Evolutionary conservation across 2,888 invertebrate species (phyloP).

Genomic region (Lasioglossum morio): DNA sequence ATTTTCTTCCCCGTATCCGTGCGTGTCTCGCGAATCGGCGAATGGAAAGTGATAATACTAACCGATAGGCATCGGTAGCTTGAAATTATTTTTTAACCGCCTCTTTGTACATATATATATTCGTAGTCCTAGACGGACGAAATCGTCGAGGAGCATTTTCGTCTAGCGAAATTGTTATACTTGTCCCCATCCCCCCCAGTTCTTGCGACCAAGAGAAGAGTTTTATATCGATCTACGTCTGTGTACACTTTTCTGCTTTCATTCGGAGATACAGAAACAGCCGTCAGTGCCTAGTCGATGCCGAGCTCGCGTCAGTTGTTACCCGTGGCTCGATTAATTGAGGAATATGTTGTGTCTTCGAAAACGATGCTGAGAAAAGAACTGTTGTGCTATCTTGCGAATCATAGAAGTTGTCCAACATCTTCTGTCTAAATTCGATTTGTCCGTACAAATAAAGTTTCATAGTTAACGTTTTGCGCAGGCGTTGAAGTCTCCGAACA

Average conservation of each 20-base stretch:
- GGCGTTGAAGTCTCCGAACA: neutral
- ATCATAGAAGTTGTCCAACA: neutral
- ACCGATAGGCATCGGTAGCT: conserved; percentile 45
- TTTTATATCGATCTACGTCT: conserved; percentile 11
- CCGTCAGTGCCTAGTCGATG: conserved; percentile 80
- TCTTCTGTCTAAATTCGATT: neutral
- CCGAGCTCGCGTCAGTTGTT: conserved; percentile 71
- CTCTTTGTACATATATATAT: conserved; percentile 44
- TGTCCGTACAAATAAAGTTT: neutral
- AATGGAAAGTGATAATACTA: conserved; percentile 56
- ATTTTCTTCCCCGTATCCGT: neutral
- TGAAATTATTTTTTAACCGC: conserved; percentile 34
- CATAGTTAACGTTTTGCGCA: neutral
- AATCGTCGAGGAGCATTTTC: conserved; percentile 7
- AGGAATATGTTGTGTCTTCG: neutral
- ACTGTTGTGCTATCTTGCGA: neutral
- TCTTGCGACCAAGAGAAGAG: conserved; percentile 10
- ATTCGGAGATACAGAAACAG: conserved; percentile 59
- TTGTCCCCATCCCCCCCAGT: neutral
- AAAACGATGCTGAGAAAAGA: neutral
- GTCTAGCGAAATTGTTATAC: conserved; percentile 1
- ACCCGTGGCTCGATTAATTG: neutral
- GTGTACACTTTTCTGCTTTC: conserved; percentile 18
- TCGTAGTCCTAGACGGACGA: conserved; percentile 41
- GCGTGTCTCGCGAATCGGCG: conserved; percentile 37